phyloP scores from a whole-genome alignment of 2,888 invertebrate species.

The Archips xylosteana region DNA sequence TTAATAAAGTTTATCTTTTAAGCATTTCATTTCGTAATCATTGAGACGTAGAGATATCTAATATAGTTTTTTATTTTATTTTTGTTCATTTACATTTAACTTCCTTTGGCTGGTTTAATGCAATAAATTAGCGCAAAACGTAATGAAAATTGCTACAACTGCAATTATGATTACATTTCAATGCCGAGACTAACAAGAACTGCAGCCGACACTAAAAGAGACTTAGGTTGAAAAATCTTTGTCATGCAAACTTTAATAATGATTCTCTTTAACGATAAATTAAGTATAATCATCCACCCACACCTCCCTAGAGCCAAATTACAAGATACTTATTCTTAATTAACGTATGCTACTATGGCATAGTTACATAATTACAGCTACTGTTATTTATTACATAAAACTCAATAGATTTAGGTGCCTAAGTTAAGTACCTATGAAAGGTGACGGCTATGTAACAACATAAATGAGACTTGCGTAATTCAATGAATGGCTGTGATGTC shows the following conservation, averaged over 20 bases:
- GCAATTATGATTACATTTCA: background rate
- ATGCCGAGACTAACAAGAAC: background rate
- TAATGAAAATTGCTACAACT: background rate
- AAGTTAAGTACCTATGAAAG: slow-evolving; percentile 9
- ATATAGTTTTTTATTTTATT: background rate
- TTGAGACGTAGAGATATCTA: too few relatives aligned
- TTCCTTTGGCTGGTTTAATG: background rate
- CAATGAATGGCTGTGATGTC: slow-evolving; percentile 17
- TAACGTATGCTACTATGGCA: background rate
- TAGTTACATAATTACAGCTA: slow-evolving; percentile 28
- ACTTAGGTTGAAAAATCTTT: background rate
- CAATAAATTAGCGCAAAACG: background rate
- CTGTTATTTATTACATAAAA: slow-evolving; percentile 31
- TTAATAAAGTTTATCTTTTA: background rate
- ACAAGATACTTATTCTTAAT: background rate
- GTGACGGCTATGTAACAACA: slow-evolving; percentile 30
- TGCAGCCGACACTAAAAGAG: background rate
- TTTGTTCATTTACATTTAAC: background rate
- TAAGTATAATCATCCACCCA: background rate
- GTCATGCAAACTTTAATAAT: slow-evolving; percentile 7
- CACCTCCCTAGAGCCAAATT: background rate
- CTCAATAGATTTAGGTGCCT: slow-evolving; percentile 21
- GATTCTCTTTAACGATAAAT: slow-evolving; percentile 13
- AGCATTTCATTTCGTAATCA: background rate
- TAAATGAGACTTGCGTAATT: slow-evolving; percentile 27